Evolutionary conservation across 2,113 vertebrate genomes (phyloP), one percentile per base, ranked within the genome.

Genomic region (Balaeniceps rex): DNA sequence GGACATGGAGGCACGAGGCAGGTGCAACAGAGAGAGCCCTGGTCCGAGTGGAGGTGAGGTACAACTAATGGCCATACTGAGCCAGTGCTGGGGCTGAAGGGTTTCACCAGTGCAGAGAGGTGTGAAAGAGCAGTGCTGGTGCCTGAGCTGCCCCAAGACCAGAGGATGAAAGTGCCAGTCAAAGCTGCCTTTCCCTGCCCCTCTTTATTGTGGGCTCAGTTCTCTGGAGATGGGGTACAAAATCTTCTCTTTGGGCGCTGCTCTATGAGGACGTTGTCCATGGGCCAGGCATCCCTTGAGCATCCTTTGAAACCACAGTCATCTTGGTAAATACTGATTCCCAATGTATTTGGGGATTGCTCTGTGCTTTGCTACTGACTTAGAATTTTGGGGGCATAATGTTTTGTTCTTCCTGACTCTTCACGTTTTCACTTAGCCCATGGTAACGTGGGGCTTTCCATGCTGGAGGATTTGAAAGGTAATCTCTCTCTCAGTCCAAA

Each of bases 191-290:
- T 81, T 80, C 18, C n/a, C 22, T 63, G n/a, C 22, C 9, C 10
- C 46, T 9, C 16, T 46, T 52, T 33, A 24, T 7, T 28, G 9
- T 33, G 58, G 44, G 29, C 19, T 66, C 16, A 14, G 26, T 36
- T 77, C 36, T 68, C 52, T 77, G 29, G 46, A 42, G 36, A 46
- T 23, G 26, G 12, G 22, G 3, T 36, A 22, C 33, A n/a, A 74
- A 55, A 49, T n/a, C 6, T 47, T 44, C 36, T 71, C 28, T n/a
- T 42, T 60, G 14, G 68, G 28, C 0, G 1, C 51, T 36, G 10
- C 47, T 60, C 40, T 61, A 3, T 24, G 22, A 19, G 7, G 57
- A 44, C 1, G 0, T 7, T 57, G 26, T 25, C 24, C 4, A 1
- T 71, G 26, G 33, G 42, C 40, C 2, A 24, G 33, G 13, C 26